Conservation (phyloP, 37 sponge, comb jelly and placozoan genomes). For the Haliclona indistincta region DNA sequence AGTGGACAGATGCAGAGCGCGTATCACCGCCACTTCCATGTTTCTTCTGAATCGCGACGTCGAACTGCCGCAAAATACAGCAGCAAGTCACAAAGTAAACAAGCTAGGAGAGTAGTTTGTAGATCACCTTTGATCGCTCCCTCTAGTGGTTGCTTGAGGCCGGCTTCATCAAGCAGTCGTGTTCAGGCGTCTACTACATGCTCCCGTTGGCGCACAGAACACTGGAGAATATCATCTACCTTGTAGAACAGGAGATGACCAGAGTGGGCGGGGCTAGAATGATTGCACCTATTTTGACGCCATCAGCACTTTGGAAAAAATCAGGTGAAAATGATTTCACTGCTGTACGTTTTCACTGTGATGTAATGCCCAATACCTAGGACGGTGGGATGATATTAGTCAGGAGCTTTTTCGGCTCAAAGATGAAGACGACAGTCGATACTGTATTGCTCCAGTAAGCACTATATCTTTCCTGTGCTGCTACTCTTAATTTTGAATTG, state of each 20-base stretch:
- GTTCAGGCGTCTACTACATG: slow-evolving; percentile 63
- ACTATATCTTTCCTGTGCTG: background rate
- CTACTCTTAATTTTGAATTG: background rate
- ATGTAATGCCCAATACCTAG: slow-evolving; percentile 13
- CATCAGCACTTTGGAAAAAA: slow-evolving; percentile 60
- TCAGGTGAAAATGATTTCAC: slow-evolving; percentile 33
- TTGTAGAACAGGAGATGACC: slow-evolving; percentile 66
- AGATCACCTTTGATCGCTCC: slow-evolving; percentile 1
- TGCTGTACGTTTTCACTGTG: background rate
- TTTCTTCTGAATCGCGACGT: too few relatives aligned
- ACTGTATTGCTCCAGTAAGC: slow-evolving; percentile 73
- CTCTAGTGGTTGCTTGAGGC: slow-evolving; percentile 24
- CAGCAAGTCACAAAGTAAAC: too few relatives aligned
- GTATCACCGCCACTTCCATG: too few relatives aligned
- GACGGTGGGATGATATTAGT: slow-evolving; percentile 55
- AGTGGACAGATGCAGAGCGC: too few relatives aligned
- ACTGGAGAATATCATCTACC: slow-evolving; percentile 48
- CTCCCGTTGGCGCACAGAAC: slow-evolving; percentile 59
- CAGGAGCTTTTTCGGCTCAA: slow-evolving; percentile 53
- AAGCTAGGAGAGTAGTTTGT: too few relatives aligned
- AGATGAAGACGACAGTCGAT: slow-evolving; percentile 23
- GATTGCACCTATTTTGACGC: slow-evolving; percentile 49
- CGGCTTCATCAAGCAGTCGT: slow-evolving; percentile 60
- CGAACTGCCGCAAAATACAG: too few relatives aligned
- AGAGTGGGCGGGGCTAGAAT: slow-evolving; percentile 68